Conservation (phyloP, 2,888 invertebrate genomes). For the Reticulitermes lucifugus region DNA sequence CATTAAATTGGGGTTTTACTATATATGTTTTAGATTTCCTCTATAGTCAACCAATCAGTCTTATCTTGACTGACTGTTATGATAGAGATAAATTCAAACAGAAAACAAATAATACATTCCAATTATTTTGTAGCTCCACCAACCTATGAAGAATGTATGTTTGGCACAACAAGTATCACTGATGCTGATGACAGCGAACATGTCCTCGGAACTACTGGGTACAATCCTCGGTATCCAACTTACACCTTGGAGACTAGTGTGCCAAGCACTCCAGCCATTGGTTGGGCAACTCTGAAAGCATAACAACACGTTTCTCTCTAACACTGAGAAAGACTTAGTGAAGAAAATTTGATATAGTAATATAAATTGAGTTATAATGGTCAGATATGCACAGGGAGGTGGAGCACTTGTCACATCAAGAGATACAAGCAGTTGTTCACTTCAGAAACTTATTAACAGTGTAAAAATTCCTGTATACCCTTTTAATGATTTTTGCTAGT, state of each 20-base stretch:
- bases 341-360: no score
- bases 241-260: not conserved
- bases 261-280: not conserved
- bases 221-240: slow-evolving; percentile 30
- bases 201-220: slow-evolving; percentile 58
- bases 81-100: not conserved
- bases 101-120: slow-evolving; percentile 24
- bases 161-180: slow-evolving; percentile 71
- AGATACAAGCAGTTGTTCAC: no score
- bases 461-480: no score
- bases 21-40: not conserved
- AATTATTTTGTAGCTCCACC: slow-evolving; percentile 69
- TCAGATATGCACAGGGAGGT: no score
- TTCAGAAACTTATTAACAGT: no score
- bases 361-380: no score
- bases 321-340: no score
- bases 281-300: not conserved
- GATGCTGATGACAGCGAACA: slow-evolving; percentile 73
- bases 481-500: no score
- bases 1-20: no score
- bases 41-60: not conserved
- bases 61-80: not conserved
- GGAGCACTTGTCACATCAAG: no score
- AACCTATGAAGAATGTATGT: slow-evolving; percentile 73
- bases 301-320: no score